Base-by-base conservation (phyloP, 2,888 invertebrate species). In the Aphidius colemani region DNA sequence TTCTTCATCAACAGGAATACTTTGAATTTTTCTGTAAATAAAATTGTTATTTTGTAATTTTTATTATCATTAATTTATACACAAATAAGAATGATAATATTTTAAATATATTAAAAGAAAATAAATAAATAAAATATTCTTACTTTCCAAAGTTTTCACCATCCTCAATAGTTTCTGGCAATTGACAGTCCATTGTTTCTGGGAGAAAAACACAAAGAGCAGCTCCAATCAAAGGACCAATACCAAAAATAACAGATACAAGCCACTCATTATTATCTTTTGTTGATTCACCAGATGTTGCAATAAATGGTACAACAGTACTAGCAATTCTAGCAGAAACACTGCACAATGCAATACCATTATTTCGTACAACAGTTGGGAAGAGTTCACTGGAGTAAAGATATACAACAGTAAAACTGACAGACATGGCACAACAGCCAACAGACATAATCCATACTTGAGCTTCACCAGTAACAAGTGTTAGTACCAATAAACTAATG, bases 351-450 rank as follows among this genome's bases (percentile, higher is more conserved):
- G 96, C 96, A 65, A 96, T 88, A 0, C 94, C 95, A 44, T 91
- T 89, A 76, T 95, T 95, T 58, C 96, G 86, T 0, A 95, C 90
- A 6, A 95, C 91, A 0, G 96, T 96, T 0, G 96, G 96, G 79
- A 94, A 96, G 11, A 94, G 83, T 83, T 96, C 96, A 0, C 94
- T 93, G 0, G 92, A 91, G 80, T 93, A 96, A 7, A 96, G 86
- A 79, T 95, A 96, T 7, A 93, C 90, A 1, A 93, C 91, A 5
- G 94, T 92, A 77, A 96, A 96, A 7, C 91, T 88, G 59, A 94
- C 87, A 13, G 93, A 90, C 82, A 93, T 89, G 9, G 94, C 93
- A 74, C 91, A 90, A 63, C 95, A 88, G 0, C 93, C 93, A 44
- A 90, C 76, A 66, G 90, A 88, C 30, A 92, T 91, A 45, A 94